Percentiles rank a stretch among this genome's conserved stretches.
Evolutionary conservation across 2,888 invertebrate genomes (phyloP).

Genomic region (Deilephila elpenor): DNA sequence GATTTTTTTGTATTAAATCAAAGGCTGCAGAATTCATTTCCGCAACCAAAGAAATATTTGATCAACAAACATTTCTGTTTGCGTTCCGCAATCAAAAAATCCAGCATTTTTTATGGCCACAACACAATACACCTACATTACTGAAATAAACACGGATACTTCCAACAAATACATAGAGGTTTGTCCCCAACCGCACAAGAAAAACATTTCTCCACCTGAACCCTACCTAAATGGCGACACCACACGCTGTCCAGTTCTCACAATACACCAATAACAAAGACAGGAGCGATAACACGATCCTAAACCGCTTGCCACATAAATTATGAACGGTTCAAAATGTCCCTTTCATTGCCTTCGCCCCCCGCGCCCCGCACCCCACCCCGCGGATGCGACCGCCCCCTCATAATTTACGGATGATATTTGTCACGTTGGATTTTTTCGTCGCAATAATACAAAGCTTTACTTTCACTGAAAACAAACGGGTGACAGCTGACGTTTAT

Average conservation of each 20-base stretch:
- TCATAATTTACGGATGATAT: slow-evolving; percentile 26
- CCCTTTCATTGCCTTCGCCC: slow-evolving; percentile 40
- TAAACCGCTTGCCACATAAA: slow-evolving; percentile 39
- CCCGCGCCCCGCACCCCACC: neutral
- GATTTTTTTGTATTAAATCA: too few relatives aligned
- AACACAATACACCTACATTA: too few relatives aligned
- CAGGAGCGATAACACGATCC: slow-evolving; percentile 18
- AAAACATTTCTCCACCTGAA: slow-evolving; percentile 1
- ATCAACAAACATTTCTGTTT: too few relatives aligned
- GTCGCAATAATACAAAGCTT: slow-evolving; percentile 24
- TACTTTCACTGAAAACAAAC: slow-evolving; percentile 25
- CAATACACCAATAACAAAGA: slow-evolving; percentile 6
- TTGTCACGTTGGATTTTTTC: slow-evolving; percentile 26
- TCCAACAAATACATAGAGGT: too few relatives aligned
- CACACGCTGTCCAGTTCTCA: neutral
- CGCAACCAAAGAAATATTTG: too few relatives aligned
- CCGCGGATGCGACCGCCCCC: neutral
- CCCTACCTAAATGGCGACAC: neutral
- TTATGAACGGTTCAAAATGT: slow-evolving; percentile 43
- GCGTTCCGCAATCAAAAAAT: too few relatives aligned
- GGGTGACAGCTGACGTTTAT: slow-evolving; percentile 23
- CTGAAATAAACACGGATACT: too few relatives aligned
- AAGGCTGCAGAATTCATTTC: too few relatives aligned
- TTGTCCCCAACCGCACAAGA: neutral
- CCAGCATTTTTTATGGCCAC: too few relatives aligned